A percentile compares a stretch with the other conserved stretches of the same genome.
Evolutionary conservation across 2,797 vertebrate genomes (phyloP).

Genomic region (Enteromius mattozi): DNA sequence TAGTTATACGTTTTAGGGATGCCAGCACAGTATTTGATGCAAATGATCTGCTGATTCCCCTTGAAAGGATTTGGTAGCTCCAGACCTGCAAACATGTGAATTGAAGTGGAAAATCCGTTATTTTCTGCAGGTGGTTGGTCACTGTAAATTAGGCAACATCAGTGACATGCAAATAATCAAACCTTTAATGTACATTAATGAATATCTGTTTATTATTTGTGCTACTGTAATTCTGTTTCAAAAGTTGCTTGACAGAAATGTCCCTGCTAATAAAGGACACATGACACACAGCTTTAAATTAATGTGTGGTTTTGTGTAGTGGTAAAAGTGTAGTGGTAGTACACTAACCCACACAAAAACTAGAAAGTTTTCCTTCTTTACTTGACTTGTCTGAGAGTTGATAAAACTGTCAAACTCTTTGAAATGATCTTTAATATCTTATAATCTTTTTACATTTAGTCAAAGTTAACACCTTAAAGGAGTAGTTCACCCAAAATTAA

Average conservation of each 20-base stretch:
- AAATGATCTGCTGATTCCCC: not conserved
- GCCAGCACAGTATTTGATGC: not conserved
- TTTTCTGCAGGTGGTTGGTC: not conserved
- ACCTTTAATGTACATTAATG: not conserved
- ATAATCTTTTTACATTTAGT: not conserved
- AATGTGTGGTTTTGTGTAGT: not conserved
- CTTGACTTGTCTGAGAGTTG: not conserved
- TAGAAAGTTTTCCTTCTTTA: not conserved
- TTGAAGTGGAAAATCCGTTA: not conserved
- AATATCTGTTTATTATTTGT: not conserved
- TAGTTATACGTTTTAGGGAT: not conserved
- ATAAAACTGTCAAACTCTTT: not conserved
- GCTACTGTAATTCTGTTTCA: not conserved
- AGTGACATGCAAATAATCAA: not conserved
- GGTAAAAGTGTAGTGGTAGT: not conserved
- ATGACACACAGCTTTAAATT: not conserved
- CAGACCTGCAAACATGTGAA: not conserved
- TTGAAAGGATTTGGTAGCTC: not conserved
- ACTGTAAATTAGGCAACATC: not conserved
- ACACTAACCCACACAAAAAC: not conserved
- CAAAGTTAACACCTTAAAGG: not conserved
- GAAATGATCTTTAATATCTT: not conserved
- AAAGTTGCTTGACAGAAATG: not conserved
- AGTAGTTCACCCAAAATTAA: no score
- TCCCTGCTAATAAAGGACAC: not conserved